These are phyloP conservation scores for Turdus rufiventris DNA, from an alignment of 2,113 vertebrate species.

Conservation along the genomic window DNA sequence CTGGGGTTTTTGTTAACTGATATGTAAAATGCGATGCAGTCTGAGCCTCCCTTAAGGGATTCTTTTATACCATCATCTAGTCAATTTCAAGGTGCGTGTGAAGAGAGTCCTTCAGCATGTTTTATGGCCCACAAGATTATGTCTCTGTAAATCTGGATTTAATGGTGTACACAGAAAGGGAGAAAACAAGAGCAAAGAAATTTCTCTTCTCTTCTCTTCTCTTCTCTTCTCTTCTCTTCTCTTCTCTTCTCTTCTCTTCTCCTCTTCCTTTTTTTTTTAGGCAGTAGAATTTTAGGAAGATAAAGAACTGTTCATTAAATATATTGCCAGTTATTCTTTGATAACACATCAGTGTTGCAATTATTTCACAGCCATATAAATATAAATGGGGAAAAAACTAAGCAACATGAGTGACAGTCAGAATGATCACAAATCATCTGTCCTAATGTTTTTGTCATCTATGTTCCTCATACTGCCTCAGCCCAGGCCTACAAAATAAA, in stretches of 20 bases:
- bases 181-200: neutral
- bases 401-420: neutral
- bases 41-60: neutral
- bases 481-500: neutral
- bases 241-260: too few species aligned
- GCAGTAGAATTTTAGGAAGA: neutral
- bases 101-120: neutral
- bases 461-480: neutral
- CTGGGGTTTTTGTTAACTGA: neutral
- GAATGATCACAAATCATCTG: neutral
- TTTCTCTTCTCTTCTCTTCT: neutral
- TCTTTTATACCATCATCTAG: neutral
- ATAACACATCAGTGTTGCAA: neutral
- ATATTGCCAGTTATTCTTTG: neutral
- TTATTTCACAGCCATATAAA: neutral
- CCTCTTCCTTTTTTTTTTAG: neutral
- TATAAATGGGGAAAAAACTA: rapidly evolving
- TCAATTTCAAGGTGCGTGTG: neutral
- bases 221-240: too few species aligned
- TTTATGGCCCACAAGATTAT: neutral
- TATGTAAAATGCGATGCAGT: neutral
- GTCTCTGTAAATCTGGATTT: neutral
- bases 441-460: neutral
- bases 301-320: neutral
- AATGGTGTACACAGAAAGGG: neutral